Evolutionary conservation across 2,113 vertebrate species (phyloP).

Genomic region (Pagrus major): DNA sequence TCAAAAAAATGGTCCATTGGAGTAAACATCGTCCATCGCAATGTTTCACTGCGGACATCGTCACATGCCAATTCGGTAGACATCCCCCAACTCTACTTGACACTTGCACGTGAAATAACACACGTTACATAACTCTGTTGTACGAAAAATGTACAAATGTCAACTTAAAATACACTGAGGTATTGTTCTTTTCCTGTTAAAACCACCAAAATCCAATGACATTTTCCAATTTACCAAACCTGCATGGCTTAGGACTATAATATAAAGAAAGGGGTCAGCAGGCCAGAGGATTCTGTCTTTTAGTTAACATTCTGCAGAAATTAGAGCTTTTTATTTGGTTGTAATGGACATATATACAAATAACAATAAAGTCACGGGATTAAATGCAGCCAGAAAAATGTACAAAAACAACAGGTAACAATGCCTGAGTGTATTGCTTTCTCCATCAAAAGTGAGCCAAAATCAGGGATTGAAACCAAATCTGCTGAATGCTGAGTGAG

Average conservation of each 20-base stretch:
- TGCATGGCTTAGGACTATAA: neutral
- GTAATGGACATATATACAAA: neutral
- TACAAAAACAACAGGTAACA: constrained; percentile 2
- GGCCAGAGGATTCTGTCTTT: neutral
- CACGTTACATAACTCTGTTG: no score
- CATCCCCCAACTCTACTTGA: no score
- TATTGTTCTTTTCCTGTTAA: neutral
- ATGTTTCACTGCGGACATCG: no score
- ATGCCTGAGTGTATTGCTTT: constrained; percentile 32
- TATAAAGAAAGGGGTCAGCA: neutral
- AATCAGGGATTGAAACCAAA: constrained; percentile 54
- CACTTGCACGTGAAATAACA: neutral
- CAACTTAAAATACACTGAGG: neutral
- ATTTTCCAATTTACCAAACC: neutral
- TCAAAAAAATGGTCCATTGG: no score
- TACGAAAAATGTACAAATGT: neutral
- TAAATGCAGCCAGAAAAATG: neutral
- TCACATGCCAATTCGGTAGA: no score
- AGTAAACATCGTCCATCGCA: no score
- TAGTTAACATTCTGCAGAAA: neutral
- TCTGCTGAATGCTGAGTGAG: constrained; percentile 50
- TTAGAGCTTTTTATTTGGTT: neutral
- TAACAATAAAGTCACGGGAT: neutral
- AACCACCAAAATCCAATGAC: neutral
- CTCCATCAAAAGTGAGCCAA: constrained; percentile 28